Conservation (phyloP, 2,888 invertebrate genomes). For the Agonopterix alstromeriana region DNA sequence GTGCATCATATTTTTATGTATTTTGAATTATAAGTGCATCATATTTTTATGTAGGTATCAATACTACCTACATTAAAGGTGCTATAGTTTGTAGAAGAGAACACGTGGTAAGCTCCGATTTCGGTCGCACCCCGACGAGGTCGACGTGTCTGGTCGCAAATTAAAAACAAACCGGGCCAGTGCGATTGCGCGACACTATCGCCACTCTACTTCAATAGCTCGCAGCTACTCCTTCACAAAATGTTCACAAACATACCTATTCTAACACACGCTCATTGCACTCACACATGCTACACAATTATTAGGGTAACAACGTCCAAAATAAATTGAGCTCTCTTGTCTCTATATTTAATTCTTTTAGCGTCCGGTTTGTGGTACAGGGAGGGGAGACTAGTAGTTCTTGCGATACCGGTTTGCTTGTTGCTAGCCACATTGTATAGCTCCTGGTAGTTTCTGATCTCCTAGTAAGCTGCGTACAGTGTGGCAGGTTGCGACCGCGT, state of each 20-base stretch:
- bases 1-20: no score
- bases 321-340: slow-evolving; percentile 1
- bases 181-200: slow-evolving; percentile 11
- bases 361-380: neutral
- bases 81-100: no score
- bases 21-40: no score
- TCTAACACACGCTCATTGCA: slow-evolving; percentile 7
- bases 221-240: slow-evolving; percentile 1
- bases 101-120: no score
- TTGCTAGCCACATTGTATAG: slow-evolving; percentile 9
- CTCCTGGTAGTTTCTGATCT: slow-evolving; percentile 35
- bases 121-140: slow-evolving; percentile 7
- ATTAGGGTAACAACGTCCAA: slow-evolving; percentile 1
- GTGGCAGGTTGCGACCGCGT: slow-evolving; percentile 52
- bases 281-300: neutral
- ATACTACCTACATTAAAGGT: no score
- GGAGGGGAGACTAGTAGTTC: slow-evolving; percentile 20
- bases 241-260: slow-evolving; percentile 8
- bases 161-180: slow-evolving; percentile 9
- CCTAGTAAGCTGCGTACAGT: slow-evolving; percentile 67
- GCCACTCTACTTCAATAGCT: slow-evolving; percentile 8
- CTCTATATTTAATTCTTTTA: neutral
- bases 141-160: slow-evolving; percentile 5
- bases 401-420: slow-evolving; percentile 12
- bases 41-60: no score